Conservation (phyloP, 1,140 invertebrate genomes). For the Heliconius congener region DNA sequence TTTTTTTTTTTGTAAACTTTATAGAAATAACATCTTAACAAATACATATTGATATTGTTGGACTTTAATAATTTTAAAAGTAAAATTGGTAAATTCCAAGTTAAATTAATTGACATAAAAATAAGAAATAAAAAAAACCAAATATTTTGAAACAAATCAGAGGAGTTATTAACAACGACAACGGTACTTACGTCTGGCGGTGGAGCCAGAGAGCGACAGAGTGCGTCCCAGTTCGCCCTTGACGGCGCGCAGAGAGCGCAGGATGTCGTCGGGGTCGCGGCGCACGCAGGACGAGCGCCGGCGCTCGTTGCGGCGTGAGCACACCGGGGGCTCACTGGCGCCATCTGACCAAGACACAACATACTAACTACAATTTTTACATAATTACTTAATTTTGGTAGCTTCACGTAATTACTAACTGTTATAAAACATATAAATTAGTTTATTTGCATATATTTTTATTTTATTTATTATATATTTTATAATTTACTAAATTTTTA, state of each 20-base stretch:
- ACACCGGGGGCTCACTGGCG: slow-evolving; percentile 44
- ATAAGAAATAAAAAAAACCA: background rate
- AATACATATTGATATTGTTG: background rate
- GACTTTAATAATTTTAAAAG: background rate
- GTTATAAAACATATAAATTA: background rate
- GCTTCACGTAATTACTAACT: background rate
- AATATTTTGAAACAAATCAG: background rate
- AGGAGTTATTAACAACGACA: background rate
- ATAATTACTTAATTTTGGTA: background rate
- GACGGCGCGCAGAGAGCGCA: slow-evolving; percentile 88
- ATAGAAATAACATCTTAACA: background rate
- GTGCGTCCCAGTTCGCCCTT: slow-evolving; percentile 90
- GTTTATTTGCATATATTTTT: background rate
- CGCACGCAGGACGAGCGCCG: slow-evolving; percentile 89
- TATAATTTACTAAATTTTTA: background rate
- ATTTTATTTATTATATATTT: too few species aligned
- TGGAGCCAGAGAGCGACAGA: slow-evolving; percentile 86
- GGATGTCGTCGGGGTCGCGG: slow-evolving; percentile 90
- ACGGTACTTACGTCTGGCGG: slow-evolving; percentile 70
- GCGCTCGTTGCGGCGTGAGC: slow-evolving; percentile 82
- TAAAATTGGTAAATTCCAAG: background rate
- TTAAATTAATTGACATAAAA: background rate
- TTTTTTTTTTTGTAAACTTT: background rate
- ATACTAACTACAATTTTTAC: background rate
- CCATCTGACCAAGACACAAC: slow-evolving; percentile 38